These are phyloP conservation scores for Actinia equina DNA, from an alignment of 64 coral and sea anemone genomes.

Conservation along the genomic window DNA sequence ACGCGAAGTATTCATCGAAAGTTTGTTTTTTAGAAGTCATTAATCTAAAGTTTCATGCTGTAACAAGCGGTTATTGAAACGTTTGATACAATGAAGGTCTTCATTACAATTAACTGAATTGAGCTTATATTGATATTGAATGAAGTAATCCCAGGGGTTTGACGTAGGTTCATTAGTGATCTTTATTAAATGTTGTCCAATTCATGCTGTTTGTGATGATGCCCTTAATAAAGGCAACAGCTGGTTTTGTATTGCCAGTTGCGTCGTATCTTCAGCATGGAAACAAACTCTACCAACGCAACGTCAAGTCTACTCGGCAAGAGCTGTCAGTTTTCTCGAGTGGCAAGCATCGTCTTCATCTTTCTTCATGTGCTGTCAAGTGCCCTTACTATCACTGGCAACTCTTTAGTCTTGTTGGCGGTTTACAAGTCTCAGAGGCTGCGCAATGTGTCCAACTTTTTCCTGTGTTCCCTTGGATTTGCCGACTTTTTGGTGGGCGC, in stretches of 20 bases:
- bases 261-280: neutral
- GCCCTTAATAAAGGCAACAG: neutral
- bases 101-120: neutral
- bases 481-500: conserved; percentile 61
- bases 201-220: neutral
- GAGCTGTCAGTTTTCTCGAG: neutral
- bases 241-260: neutral
- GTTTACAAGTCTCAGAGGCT: conserved; percentile 37
- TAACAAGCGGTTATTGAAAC: neutral
- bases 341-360: neutral
- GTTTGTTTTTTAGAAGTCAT: neutral
- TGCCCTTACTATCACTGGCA: conserved; percentile 38
- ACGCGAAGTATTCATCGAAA: neutral
- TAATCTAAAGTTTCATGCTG: neutral
- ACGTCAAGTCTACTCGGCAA: neutral
- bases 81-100: neutral
- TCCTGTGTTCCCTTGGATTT: conserved; percentile 43
- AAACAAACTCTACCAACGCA: neutral
- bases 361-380: conserved; percentile 9
- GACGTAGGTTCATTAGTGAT: neutral
- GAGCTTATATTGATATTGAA: neutral
- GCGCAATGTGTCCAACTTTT: conserved; percentile 54
- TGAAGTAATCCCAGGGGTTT: neutral
- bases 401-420: conserved; percentile 40
- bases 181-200: neutral